phyloP scores from a whole-genome alignment of 1,140 invertebrate species.

The Laodelphax striatellus region DNA sequence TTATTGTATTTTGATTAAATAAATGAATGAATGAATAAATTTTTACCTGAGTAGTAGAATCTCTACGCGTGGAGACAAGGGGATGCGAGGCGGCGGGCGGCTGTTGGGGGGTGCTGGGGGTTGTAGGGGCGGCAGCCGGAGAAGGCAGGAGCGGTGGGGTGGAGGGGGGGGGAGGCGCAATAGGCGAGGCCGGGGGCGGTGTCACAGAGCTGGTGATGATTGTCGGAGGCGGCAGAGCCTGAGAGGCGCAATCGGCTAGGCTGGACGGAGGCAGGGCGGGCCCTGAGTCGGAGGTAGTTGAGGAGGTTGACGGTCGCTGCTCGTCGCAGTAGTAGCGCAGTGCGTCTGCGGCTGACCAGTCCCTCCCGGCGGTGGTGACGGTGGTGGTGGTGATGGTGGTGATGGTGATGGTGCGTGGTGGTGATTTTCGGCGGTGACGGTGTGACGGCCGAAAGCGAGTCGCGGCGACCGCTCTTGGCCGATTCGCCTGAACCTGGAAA shows the following conservation, averaged over 20 bases:
- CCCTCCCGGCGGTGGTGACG: constrained; percentile 45
- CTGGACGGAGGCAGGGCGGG: constrained; percentile 24
- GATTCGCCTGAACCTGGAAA: constrained; percentile 17
- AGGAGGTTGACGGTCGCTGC: constrained; percentile 65
- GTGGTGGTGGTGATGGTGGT: constrained; percentile 34
- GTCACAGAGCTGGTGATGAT: constrained; percentile 71
- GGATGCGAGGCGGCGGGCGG: constrained; percentile 35
- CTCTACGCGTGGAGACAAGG: constrained; percentile 49
- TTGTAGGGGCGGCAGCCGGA: constrained; percentile 31
- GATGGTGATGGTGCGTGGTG: constrained; percentile 35
- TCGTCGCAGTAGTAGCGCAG: constrained; percentile 43
- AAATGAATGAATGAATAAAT: no score
- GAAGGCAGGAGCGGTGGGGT: constrained; percentile 25
- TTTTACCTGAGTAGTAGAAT: constrained; percentile 68
- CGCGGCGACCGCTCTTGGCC: constrained; percentile 23
- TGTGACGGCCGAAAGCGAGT: constrained; percentile 36
- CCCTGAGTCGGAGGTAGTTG: constrained; percentile 54
- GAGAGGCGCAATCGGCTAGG: constrained; percentile 11
- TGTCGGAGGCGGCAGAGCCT: constrained; percentile 56
- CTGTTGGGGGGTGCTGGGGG: constrained; percentile 13
- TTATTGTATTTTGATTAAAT: no score
- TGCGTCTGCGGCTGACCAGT: constrained; percentile 33
- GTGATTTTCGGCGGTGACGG: constrained; percentile 40
- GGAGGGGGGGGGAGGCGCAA: constrained; percentile 43
- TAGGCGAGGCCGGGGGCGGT: constrained; percentile 61